These are phyloP conservation scores for Flexamia atlantica DNA, from an alignment of 2,888 invertebrate species.

Conservation along the genomic window DNA sequence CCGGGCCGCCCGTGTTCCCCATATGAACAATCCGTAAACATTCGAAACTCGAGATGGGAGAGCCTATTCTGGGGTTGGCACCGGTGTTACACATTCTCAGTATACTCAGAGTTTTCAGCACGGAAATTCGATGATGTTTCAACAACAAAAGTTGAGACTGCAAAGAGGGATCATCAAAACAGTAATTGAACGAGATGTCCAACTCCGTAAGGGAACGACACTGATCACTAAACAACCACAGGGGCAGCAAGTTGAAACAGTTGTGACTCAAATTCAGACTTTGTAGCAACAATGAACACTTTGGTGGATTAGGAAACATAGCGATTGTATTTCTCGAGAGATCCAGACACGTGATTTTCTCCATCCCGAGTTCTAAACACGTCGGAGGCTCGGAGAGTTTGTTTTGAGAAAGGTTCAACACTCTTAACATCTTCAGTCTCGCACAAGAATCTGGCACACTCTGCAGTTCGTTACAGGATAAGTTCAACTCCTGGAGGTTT, in stretches of 20 bases:
- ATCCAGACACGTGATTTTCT: not conserved
- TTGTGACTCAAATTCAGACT: conserved; percentile 20
- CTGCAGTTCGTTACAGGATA: not conserved
- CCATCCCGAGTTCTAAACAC: conserved; percentile 33
- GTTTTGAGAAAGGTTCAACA: conserved; percentile 26
- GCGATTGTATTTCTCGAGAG: not conserved
- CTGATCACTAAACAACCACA: conserved; percentile 27
- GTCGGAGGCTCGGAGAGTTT: not conserved
- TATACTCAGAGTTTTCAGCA: not conserved
- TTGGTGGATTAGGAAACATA: not conserved
- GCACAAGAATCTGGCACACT: not conserved
- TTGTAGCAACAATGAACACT: conserved; percentile 5
- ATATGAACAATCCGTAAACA: not conserved
- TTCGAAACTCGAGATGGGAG: not conserved
- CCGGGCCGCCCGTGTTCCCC: not conserved
- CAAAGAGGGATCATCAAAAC: conserved; percentile 20
- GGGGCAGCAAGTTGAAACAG: not conserved
- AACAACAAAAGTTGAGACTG: not conserved
- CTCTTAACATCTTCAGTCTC: conserved; percentile 22
- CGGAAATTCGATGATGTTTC: conserved; percentile 18
- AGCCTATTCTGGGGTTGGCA: not conserved
- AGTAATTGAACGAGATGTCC: conserved; percentile 49
- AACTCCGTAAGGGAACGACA: conserved; percentile 15
- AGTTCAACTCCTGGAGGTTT: conserved; percentile 36
- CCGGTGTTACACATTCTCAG: conserved; percentile 14